A percentile compares a stretch with the other conserved stretches of the same genome.
phyloP scores from a whole-genome alignment of 2,888 invertebrate species.

The Brachyopa scutellaris region DNA sequence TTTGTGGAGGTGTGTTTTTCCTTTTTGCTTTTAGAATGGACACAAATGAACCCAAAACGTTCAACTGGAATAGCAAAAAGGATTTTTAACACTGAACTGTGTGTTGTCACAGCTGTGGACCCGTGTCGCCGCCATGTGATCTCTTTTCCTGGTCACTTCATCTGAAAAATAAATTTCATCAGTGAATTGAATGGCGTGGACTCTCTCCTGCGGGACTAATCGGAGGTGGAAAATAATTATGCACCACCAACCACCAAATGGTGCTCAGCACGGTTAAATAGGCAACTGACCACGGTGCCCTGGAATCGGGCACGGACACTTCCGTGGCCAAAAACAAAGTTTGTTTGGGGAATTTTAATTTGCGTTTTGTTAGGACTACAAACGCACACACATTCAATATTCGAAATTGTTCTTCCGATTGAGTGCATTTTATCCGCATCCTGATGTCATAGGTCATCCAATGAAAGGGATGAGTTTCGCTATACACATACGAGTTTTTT shows the following conservation, averaged over 20 bases:
- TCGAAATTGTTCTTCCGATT: slow-evolving; percentile 58
- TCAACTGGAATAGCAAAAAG: slow-evolving; percentile 9
- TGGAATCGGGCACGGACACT: no score
- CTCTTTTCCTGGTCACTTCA: slow-evolving; percentile 45
- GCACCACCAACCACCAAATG: slow-evolving; percentile 34
- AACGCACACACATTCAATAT: background rate
- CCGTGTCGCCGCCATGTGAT: slow-evolving; percentile 7
- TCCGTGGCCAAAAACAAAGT: slow-evolving; percentile 22
- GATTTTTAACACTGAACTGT: background rate
- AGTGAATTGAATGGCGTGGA: slow-evolving; percentile 15
- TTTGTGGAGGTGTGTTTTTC: slow-evolving; percentile 29
- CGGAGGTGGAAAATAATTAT: slow-evolving; percentile 51
- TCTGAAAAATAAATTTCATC: slow-evolving; percentile 64
- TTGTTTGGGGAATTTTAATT: slow-evolving; percentile 35
- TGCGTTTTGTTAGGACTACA: slow-evolving; percentile 34
- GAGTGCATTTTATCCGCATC: slow-evolving; percentile 64
- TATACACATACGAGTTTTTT: slow-evolving; percentile 29
- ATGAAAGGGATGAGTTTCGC: background rate
- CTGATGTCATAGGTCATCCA: slow-evolving; percentile 64
- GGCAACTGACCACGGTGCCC: slow-evolving; percentile 16
- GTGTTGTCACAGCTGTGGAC: slow-evolving; percentile 36
- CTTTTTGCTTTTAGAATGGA: slow-evolving; percentile 30
- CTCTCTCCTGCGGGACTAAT: background rate
- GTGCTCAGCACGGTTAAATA: slow-evolving; percentile 28
- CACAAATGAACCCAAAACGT: slow-evolving; percentile 30